Percentiles rank a stretch among this genome's conserved stretches.
Conservation (phyloP, 2,113 vertebrate species). For the Clarias gariepinus region DNA sequence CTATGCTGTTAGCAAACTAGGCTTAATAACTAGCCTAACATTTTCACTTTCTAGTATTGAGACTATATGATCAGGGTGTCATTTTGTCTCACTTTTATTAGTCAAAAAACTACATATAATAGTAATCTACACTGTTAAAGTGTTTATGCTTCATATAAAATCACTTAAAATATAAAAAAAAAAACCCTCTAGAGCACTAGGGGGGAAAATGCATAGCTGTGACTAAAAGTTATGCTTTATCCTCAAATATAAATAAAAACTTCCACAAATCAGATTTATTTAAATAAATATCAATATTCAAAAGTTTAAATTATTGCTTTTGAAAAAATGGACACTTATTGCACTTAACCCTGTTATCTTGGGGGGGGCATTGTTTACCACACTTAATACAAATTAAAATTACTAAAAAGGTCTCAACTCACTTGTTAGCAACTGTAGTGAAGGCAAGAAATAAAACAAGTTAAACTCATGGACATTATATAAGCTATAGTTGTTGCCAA, state of each 20-base stretch:
- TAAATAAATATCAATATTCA: not conserved
- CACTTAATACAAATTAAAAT: not conserved
- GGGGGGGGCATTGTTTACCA: not conserved
- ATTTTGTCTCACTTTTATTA: too few relatives aligned
- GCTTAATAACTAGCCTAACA: too few relatives aligned
- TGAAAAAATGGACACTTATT: not conserved
- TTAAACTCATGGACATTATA: not conserved
- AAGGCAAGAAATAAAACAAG: not conserved
- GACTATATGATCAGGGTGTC: too few relatives aligned
- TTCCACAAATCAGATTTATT: not conserved
- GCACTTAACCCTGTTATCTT: not conserved
- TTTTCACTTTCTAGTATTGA: too few relatives aligned
- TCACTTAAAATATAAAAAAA: too few relatives aligned
- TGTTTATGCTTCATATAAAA: not conserved
- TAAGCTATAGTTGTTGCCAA: not conserved
- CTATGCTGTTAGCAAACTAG: not conserved
- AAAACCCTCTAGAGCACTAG: not conserved
- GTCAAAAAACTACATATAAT: too few relatives aligned
- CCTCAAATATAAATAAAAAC: not conserved
- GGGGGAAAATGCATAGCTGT: not conserved
- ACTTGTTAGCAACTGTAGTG: not conserved
- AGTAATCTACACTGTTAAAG: too few relatives aligned
- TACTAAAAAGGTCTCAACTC: not conserved
- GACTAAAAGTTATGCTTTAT: not conserved
- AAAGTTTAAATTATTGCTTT: not conserved